Evolutionary conservation across 2,888 invertebrate species (phyloP).

Genomic region (Hydraecia micacea): DNA sequence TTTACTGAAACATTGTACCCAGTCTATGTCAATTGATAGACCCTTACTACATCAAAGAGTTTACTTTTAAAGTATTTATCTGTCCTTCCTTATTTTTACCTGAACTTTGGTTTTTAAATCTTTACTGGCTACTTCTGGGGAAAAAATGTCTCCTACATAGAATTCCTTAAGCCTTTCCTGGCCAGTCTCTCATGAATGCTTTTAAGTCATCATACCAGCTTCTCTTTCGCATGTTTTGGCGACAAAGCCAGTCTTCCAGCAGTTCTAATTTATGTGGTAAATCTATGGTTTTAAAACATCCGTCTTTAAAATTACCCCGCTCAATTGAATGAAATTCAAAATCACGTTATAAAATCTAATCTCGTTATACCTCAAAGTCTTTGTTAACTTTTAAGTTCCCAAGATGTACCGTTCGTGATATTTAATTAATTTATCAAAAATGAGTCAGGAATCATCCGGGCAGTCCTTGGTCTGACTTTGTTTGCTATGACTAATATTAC

Average conservation of each 20-base stretch:
- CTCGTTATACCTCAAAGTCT: background rate
- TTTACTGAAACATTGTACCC: background rate
- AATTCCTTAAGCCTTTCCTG: no score
- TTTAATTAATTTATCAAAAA: conserved; percentile 58
- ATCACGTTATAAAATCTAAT: background rate
- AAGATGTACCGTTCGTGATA: conserved; percentile 38
- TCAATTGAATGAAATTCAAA: background rate
- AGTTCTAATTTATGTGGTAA: background rate
- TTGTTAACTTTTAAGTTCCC: conserved; percentile 31
- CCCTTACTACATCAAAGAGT: background rate
- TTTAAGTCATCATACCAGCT: background rate
- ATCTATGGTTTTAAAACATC: background rate
- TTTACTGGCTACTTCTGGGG: background rate
- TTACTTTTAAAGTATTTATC: background rate
- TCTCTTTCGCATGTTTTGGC: background rate
- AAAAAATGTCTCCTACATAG: background rate
- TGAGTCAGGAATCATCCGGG: conserved; percentile 70
- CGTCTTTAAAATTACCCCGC: background rate
- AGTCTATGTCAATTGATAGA: background rate
- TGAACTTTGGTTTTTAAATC: background rate
- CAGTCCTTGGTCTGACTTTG: conserved; percentile 67
- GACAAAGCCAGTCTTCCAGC: no score
- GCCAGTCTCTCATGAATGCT: background rate
- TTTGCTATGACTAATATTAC: conserved; percentile 70
- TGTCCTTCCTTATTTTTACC: background rate